A percentile compares a stretch with the other conserved stretches of the same genome.
These are phyloP conservation scores for Tyrophagus putrescentiae DNA, from an alignment of 1,140 invertebrate genomes.

Conservation along the genomic window DNA sequence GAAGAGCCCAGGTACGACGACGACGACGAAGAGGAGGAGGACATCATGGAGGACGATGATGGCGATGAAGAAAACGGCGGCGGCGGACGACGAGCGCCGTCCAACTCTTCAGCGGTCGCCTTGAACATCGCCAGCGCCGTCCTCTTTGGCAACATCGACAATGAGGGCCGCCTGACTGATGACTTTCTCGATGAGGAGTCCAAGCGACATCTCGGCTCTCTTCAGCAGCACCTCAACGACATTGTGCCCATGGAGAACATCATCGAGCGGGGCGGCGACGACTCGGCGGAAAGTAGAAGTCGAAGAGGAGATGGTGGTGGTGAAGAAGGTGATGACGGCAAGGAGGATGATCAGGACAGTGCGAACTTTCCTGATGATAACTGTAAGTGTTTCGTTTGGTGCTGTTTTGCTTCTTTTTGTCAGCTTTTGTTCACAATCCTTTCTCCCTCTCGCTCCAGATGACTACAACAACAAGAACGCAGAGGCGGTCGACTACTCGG, in stretches of 20 bases:
- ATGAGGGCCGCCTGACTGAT: constrained; percentile 70
- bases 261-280: not conserved
- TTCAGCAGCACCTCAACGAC: not conserved
- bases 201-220: constrained; percentile 55
- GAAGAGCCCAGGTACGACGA: no score
- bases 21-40: no score
- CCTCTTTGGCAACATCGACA: constrained; percentile 88
- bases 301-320: not conserved
- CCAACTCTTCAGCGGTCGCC: no score
- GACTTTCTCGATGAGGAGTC: constrained; percentile 66
- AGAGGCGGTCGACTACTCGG: constrained; percentile 75
- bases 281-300: not conserved
- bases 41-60: no score
- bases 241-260: constrained; percentile 2
- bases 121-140: constrained; percentile 34
- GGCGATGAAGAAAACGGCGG: no score
- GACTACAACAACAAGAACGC: constrained; percentile 43
- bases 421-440: not conserved
- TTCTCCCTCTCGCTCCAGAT: no score
- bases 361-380: not conserved
- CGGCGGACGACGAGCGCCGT: no score
- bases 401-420: constrained; percentile 32
- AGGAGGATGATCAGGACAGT: not conserved
- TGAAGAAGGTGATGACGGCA: not conserved
- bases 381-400: not conserved